A percentile compares a stretch with the other conserved stretches of the same genome.
Conservation (phyloP, 2,797 vertebrate species). For the Coreius guichenoti region DNA sequence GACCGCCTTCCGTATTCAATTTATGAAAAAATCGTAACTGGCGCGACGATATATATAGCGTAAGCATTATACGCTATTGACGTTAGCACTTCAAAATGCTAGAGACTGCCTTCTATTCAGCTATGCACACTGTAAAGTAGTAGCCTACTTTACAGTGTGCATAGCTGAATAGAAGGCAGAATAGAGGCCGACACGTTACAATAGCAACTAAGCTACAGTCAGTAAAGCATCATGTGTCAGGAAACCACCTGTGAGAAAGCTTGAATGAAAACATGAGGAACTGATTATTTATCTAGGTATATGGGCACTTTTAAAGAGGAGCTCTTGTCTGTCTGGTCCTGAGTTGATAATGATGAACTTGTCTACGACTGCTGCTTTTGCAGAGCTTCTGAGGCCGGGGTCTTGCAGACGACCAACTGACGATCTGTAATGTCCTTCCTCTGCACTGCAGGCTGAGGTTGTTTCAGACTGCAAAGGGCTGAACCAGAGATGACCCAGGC, state of each 20-base stretch:
- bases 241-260: neutral
- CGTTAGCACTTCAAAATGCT: too few species aligned
- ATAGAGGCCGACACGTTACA: neutral
- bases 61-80: too few species aligned
- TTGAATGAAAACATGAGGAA: neutral
- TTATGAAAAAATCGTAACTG: too few species aligned
- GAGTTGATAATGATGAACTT: neutral
- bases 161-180: neutral
- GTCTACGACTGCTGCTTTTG: neutral
- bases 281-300: neutral
- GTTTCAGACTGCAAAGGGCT: constrained; percentile 52
- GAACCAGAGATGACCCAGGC: constrained; percentile 52
- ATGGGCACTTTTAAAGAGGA: neutral
- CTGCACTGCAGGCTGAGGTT: constrained; percentile 25
- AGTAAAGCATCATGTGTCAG: neutral
- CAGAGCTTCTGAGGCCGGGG: neutral
- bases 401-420: neutral
- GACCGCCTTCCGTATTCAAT: too few species aligned
- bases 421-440: neutral
- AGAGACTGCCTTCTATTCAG: too few species aligned
- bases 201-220: neutral
- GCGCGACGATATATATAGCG: too few species aligned
- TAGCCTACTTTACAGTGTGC: neutral
- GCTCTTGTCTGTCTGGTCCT: neutral
- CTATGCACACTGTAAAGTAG: too few species aligned